Evolutionary conservation across 2,888 invertebrate genomes (phyloP), one percentile per base, ranked within the genome.

Genomic region (Endotricha flammealis): DNA sequence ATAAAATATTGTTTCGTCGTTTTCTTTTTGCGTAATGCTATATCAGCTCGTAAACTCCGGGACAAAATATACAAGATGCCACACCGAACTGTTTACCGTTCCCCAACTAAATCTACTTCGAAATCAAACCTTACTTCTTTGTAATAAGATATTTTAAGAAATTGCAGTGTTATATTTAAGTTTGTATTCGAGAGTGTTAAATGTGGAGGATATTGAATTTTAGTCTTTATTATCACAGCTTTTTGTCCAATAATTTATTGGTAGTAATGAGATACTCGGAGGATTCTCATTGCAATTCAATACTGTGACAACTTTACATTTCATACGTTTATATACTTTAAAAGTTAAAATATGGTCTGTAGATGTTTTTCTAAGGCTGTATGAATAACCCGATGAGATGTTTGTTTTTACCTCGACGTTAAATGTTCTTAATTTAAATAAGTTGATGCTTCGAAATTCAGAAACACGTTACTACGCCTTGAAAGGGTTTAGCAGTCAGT

Each of bases 131-230:
- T 47, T 62, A 48, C 2, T 0, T 0, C 22, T 1, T 29, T 16
- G 2, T 1, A 10, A 31, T 41, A 44, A 43, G 41, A 27, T 22
- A 14, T 12, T 1, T 3, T 6, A 13, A 9, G 4, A 16, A 13
- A 7, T 8, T 13, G 9, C 1, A 22, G n/a, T 2, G 20, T 3
- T 17, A 3, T 7, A 24, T n/a, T 2, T 44, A 33, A 29, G 7
- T 41, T 54, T 37, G 48, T 51, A 12, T 41, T 38, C 20, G 29
- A 22, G 31, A 48, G 66, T 64, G 72, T 74, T 66, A 72, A 77
- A 72, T 69, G 57, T 59, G 57, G 57, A 57, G 51, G 50, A 62
- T 73, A 77, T 75, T 74, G 64, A 71, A 73, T 68, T 64, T 64
- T 57, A 61, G 61, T 62, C 52, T 71, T 70, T 73, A 72, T 72